Base-by-base conservation (phyloP, 2,888 invertebrate species). In the Endomychus coccineus region DNA sequence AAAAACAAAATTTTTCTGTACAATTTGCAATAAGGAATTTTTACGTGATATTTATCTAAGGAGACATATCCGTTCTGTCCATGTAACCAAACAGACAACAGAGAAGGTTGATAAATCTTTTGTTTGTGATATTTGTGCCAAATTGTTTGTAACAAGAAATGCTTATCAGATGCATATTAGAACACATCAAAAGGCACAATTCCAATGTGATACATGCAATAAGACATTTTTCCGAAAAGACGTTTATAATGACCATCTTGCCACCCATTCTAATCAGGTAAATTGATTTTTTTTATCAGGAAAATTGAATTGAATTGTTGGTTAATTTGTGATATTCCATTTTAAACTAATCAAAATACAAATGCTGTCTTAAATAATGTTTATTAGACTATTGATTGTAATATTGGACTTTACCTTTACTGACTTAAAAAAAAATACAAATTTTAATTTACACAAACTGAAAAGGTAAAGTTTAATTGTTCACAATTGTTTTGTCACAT, bases 111-210 rank as follows among this genome's bases (percentile, higher is more conserved):
- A 22, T 12, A 14, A 29, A 34, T 11, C 35, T 35, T 42, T 56
- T 14, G 59, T 71, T 3, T 73, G 73, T 44, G 64, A 69, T 36
- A 54, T 64, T 12, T 73, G 73, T 52, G 48, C 32, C 27, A 42
- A 30, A 39, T 16, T 22, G 29, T 40, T 35, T 27, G 13, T 28
- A 7, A 39, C 34, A 2, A 40, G 42, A 23, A 37, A 36, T n/a
- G 38, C 30, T 10, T 54, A 50, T 37, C 16, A 33, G 11, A 37
- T 45, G 43, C 73, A 73, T 50, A 53, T 66, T 39, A 56, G 54
- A 42, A 51, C 62, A 1, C 64, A 64, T 43, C 55, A 58, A 49
- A 52, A 54, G 40, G 12, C 31, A 15, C 16, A 23, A 19, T 45
- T 42, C 36, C 41, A 48, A 12, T 60, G 60, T 39, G 48, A 50